Evolutionary conservation across 2,113 vertebrate species (phyloP), one percentile per base, ranked within the genome.

Genomic region (Tupaia tana): DNA sequence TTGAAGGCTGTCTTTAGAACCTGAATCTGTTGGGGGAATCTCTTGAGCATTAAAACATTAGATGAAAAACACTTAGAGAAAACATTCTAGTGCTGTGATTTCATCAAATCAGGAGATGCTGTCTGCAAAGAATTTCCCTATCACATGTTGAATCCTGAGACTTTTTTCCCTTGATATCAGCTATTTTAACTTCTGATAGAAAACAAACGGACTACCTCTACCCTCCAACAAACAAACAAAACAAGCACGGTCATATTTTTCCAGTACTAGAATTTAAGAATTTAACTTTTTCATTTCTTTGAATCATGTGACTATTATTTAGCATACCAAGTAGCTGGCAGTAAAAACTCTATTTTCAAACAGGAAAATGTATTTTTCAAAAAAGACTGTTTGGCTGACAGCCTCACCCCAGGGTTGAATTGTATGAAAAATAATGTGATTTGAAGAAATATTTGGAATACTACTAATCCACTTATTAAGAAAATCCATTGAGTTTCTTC

Each of bases 401-500:
- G 61, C 75, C 95, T 92, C 91, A 84, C 74, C 19, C 31, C n/a
- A 73, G 11, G 34, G 71, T 92, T 97, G 2, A 79, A 91, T 84
- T 96, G 69, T 54, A 92, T 93, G 88, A 95, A 97, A 97, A 96
- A 96, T 90, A 90, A 24, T 86, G 80, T 90, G 95, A 89, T 91
- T 89, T 24, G 29, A 96, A 85, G 90, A 74, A 84, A 89, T 85
- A 83, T 63, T 96, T 95, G 70, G 92, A 93, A 81, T 97, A 94
- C 96, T 93, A 85, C 74, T 94, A 93, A 90, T 90, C 80, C 43
- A 8, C 77, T 80, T 9, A 19, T 93, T 82, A 89, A 89, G 43
- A 87, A 91, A 78, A 67, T 52, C 18, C 93, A 34, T 16, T 91
- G 58, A 78, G 27, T 58, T 83, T 96, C 93, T 95, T 85, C 52